phyloP scores from a whole-genome alignment of 1,140 invertebrate species.

The Acyrthosiphon pisum region DNA sequence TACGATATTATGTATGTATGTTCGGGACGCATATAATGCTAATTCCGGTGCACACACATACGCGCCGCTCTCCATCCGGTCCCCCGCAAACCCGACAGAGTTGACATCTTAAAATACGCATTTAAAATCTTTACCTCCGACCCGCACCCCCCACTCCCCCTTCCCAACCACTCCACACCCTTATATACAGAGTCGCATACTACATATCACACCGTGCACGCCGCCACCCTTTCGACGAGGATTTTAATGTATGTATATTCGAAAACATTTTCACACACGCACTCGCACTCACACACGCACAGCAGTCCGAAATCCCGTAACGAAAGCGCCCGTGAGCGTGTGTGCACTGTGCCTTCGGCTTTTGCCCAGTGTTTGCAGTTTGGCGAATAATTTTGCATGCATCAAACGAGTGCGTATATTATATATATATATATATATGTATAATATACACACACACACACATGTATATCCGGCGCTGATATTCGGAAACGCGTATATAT shows the following conservation, averaged over 20 bases:
- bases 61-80: neutral
- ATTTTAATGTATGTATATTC: conserved; percentile 54
- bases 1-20: neutral
- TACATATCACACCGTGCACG: neutral
- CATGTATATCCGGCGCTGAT: no score
- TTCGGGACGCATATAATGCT: conserved; percentile 29
- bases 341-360: neutral
- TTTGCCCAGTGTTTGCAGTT: conserved; percentile 44
- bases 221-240: neutral
- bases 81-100: neutral
- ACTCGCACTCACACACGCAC: neutral
- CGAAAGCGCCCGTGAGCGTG: neutral
- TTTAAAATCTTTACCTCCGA: conserved; percentile 53
- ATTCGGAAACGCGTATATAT: neutral
- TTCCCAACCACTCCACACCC: neutral
- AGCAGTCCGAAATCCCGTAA: conserved; percentile 36
- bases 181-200: neutral
- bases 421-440: neutral
- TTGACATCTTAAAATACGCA: conserved; percentile 56
- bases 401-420: conserved; percentile 26
- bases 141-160: neutral
- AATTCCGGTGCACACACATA: conserved; percentile 29
- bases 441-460: neutral
- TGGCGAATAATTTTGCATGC: conserved; percentile 55
- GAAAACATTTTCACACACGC: conserved; percentile 50